Percentiles rank a stretch among this genome's conserved stretches.
phyloP scores from a whole-genome alignment of 1,140 invertebrate species.

The Calliopsis andreniformis region DNA sequence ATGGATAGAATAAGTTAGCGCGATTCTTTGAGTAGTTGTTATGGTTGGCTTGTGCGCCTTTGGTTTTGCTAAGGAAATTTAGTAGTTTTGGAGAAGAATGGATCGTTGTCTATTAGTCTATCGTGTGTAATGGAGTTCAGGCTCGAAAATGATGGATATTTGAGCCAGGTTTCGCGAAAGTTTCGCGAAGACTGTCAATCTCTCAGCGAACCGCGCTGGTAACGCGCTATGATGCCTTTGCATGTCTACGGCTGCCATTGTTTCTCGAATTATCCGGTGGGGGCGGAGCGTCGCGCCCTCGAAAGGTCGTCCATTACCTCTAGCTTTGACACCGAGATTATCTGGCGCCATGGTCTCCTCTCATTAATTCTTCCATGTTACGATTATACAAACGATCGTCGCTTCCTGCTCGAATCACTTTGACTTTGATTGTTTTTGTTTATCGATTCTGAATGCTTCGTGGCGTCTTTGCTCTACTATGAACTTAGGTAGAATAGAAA shows the following conservation, averaged over 20 bases:
- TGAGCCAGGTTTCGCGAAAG: conserved; percentile 21
- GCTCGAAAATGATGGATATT: not conserved
- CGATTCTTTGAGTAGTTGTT: not conserved
- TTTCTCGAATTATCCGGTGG: conserved; percentile 73
- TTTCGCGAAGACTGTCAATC: conserved; percentile 1
- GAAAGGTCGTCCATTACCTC: conserved; percentile 75
- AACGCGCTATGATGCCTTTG: conserved; percentile 30
- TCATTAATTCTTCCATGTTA: conserved; percentile 19
- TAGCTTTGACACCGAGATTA: conserved; percentile 52
- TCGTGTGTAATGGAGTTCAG: not conserved
- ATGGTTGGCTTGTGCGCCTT: not conserved
- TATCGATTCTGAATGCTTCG: not conserved
- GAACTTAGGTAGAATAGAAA: too few relatives aligned
- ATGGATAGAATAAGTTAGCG: not conserved
- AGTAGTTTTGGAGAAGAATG: not conserved
- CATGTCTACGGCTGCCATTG: conserved; percentile 74
- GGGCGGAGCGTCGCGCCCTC: conserved; percentile 79
- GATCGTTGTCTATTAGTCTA: not conserved
- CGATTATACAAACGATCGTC: not conserved
- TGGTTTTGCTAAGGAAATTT: too few relatives aligned
- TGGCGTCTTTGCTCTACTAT: too few relatives aligned
- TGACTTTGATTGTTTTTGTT: not conserved
- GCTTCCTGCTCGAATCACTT: not conserved
- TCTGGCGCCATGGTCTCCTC: conserved; percentile 37
- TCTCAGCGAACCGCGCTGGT: conserved; percentile 13